Conservation (phyloP, 2,113 vertebrate genomes). For the Furnarius figulus region DNA sequence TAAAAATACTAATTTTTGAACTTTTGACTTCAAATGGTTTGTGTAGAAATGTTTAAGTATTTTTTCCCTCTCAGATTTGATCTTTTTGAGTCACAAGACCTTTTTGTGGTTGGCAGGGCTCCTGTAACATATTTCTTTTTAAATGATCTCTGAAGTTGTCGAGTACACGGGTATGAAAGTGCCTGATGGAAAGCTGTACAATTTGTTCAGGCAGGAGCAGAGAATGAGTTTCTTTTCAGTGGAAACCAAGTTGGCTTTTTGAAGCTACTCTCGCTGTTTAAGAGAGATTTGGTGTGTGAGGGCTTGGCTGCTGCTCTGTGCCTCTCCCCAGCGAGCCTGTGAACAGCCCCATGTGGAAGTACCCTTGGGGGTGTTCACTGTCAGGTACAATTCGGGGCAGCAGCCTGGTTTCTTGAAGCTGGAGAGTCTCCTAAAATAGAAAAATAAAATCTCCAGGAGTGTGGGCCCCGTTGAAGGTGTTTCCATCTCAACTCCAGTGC, state of each 20-base stretch:
- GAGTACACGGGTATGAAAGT: conserved; percentile 5
- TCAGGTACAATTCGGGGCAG: not conserved
- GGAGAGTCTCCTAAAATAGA: not conserved
- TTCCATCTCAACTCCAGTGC: not conserved
- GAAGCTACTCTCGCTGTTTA: conserved; percentile 17
- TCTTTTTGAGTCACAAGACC: conserved; percentile 61
- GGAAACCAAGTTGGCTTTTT: conserved; percentile 51
- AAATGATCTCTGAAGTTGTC: conserved; percentile 61
- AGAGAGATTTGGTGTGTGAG: conserved; percentile 9
- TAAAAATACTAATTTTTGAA: conserved; percentile 60
- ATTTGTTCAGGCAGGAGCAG: conserved; percentile 41
- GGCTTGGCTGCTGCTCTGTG: conserved; percentile 36
- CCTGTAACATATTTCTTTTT: conserved; percentile 45
- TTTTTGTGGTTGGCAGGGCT: conserved; percentile 71
- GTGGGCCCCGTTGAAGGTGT: not conserved
- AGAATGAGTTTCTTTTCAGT: conserved; percentile 16
- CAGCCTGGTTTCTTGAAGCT: not conserved
- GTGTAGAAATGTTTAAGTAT: conserved; percentile 60
- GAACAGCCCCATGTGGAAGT: not conserved
- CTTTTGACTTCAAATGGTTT: conserved; percentile 57
- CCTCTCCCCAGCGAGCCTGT: not conserved
- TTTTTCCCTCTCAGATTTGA: conserved; percentile 36
- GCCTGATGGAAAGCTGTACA: conserved; percentile 44
- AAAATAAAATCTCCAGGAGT: accelerated
- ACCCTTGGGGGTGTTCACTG: not conserved